Evolutionary conservation across 2,888 invertebrate species (phyloP).

Genomic region (Trisateles emortualis): DNA sequence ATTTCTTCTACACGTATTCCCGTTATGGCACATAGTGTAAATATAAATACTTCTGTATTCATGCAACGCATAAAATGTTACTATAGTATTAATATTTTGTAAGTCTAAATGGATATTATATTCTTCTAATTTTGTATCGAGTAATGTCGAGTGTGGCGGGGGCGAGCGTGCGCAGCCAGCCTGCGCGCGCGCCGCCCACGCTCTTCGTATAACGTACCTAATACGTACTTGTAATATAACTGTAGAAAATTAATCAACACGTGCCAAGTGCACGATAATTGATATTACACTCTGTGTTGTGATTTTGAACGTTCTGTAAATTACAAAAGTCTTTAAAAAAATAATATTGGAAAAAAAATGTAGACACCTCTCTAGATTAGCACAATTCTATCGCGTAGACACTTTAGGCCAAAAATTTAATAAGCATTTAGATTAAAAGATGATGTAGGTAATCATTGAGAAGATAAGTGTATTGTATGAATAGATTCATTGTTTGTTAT

Average conservation of each 20-base stretch:
- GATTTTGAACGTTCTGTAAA: constrained; percentile 87
- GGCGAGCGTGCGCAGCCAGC: constrained; percentile 34
- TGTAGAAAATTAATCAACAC: constrained; percentile 72
- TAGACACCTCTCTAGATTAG: constrained; percentile 85
- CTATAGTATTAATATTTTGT: constrained; percentile 80
- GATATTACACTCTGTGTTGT: constrained; percentile 88
- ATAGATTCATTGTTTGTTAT: constrained; percentile 83
- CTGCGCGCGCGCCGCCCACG: constrained; percentile 24
- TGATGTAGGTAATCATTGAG: constrained; percentile 75
- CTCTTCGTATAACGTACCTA: constrained; percentile 60
- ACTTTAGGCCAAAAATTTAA: constrained; percentile 78
- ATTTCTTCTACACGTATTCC: constrained; percentile 51
- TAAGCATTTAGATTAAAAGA: constrained; percentile 82
- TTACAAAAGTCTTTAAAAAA: constrained; percentile 80
- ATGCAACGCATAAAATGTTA: constrained; percentile 75
- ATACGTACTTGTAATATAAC: constrained; percentile 77
- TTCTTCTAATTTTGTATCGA: constrained; percentile 86
- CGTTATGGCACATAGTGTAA: constrained; percentile 67
- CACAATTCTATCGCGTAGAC: constrained; percentile 86
- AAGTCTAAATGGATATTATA: constrained; percentile 86
- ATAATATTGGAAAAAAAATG: constrained; percentile 75
- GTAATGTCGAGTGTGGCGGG: constrained; percentile 65
- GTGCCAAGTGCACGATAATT: constrained; percentile 84
- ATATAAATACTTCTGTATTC: constrained; percentile 73
- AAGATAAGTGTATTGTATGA: constrained; percentile 76